Conservation (phyloP, 92 coral and sea anemone species). For the Muricea muricata region DNA sequence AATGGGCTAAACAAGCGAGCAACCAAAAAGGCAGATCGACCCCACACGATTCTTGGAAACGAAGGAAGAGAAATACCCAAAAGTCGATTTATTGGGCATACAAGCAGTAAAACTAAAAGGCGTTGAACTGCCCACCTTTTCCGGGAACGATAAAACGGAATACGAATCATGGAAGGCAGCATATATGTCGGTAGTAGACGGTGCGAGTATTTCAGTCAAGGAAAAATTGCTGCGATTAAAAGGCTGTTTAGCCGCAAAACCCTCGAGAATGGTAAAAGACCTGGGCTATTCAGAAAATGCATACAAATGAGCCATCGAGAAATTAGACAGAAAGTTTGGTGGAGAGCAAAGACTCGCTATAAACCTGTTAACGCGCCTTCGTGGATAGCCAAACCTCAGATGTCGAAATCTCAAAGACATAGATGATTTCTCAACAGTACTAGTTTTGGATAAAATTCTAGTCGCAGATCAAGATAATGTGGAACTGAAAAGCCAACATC, state of each 20-base stretch:
- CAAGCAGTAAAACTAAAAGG: slow-evolving; percentile 13
- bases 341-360: slow-evolving; percentile 21
- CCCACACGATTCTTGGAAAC: no score
- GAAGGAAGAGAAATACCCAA: neutral
- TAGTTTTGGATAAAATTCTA: slow-evolving; percentile 30
- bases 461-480: slow-evolving; percentile 35
- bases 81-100: neutral
- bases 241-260: slow-evolving; percentile 6
- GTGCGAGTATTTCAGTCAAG: slow-evolving; percentile 5
- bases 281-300: slow-evolving; percentile 13
- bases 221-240: slow-evolving; percentile 26
- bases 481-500: slow-evolving; percentile 30
- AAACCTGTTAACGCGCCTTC: slow-evolving; percentile 19
- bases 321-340: slow-evolving; percentile 22
- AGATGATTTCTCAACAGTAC: no score
- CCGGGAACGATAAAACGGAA: slow-evolving; percentile 26
- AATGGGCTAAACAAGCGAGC: neutral
- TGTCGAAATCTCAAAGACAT: slow-evolving; percentile 42
- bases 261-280: slow-evolving; percentile 5
- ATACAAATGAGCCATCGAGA: slow-evolving; percentile 10
- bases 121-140: slow-evolving; percentile 6
- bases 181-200: slow-evolving; percentile 18
- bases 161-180: slow-evolving; percentile 38
- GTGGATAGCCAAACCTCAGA: slow-evolving; percentile 41
- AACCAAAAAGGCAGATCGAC: no score